These are phyloP conservation scores for Bembecia ichneumoniformis DNA, from an alignment of 2,888 invertebrate species.

Conservation along the genomic window DNA sequence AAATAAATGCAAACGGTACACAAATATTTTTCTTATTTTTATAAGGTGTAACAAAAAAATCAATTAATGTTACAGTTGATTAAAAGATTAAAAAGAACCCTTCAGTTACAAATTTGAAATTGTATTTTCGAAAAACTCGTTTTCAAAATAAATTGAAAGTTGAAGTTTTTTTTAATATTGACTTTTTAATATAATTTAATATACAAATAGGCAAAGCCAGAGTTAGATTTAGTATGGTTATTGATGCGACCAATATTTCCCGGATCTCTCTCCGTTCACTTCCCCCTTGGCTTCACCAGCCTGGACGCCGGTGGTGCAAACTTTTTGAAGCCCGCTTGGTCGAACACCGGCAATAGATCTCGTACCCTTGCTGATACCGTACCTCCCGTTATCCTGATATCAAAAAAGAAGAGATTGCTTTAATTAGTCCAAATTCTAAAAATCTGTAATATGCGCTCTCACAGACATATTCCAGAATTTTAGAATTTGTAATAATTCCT, in stretches of 20 bases:
- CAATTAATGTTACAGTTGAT: no score
- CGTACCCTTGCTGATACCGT: constrained; percentile 79
- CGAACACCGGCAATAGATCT: constrained; percentile 85
- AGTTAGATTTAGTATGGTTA: neutral
- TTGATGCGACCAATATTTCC: neutral
- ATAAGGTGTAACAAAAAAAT: neutral
- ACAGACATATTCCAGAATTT: no score
- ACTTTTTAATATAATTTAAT: neutral
- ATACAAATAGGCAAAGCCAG: neutral
- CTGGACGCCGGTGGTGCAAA: constrained; percentile 86
- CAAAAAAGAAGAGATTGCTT: constrained; percentile 9
- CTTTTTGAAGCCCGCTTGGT: constrained; percentile 87
- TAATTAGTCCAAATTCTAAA: no score
- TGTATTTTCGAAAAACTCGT: no score
- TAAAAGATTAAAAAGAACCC: no score
- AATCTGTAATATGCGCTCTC: no score
- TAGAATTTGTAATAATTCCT: no score
- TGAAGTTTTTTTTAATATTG: neutral
- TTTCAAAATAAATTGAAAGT: no score
- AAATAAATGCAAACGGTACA: neutral
- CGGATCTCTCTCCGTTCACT: neutral
- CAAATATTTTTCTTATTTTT: neutral
- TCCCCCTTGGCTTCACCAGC: constrained; percentile 75
- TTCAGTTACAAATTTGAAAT: no score
- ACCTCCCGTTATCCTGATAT: constrained; percentile 75